Percentiles rank a stretch among this genome's conserved stretches.
These are phyloP conservation scores for Merops nubicus DNA, from an alignment of 2,113 vertebrate genomes.

Conservation along the genomic window DNA sequence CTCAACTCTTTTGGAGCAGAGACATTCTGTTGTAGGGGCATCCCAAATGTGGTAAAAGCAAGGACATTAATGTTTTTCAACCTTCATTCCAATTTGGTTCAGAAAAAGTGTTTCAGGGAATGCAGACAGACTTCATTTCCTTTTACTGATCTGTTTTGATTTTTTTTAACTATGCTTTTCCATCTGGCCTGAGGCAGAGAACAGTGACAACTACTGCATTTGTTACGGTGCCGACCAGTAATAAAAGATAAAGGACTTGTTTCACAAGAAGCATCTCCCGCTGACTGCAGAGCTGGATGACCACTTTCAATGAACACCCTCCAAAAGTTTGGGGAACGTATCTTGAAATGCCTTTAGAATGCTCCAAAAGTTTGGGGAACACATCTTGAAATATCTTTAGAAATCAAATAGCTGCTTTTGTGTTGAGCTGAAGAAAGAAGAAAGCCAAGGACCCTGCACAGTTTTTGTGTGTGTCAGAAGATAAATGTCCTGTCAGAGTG, in stretches of 20 bases:
- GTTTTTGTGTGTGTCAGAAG: not conserved
- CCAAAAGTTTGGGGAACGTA: not conserved
- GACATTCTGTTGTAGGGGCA: not conserved
- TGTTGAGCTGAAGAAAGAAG: not conserved
- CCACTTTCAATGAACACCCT: not conserved
- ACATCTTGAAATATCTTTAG: not conserved
- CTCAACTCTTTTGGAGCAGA: not conserved
- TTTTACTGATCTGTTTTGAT: not conserved
- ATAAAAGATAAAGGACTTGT: not conserved
- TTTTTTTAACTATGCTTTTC: not conserved
- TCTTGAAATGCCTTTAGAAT: not conserved
- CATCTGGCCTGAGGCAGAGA: not conserved
- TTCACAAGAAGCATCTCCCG: not conserved
- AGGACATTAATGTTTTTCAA: not conserved
- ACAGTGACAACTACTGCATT: not conserved
- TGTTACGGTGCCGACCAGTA: not conserved
- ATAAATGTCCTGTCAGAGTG: not conserved
- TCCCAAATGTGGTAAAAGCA: not conserved
- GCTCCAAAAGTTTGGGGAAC: not conserved
- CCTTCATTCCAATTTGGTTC: not conserved
- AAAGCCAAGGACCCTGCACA: not conserved
- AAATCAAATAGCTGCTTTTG: not conserved
- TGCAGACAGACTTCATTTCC: not conserved
- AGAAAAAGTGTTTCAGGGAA: not conserved
- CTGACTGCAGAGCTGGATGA: not conserved